These are phyloP conservation scores for Argentina silus DNA, from an alignment of 2,797 vertebrate species.

Conservation along the genomic window DNA sequence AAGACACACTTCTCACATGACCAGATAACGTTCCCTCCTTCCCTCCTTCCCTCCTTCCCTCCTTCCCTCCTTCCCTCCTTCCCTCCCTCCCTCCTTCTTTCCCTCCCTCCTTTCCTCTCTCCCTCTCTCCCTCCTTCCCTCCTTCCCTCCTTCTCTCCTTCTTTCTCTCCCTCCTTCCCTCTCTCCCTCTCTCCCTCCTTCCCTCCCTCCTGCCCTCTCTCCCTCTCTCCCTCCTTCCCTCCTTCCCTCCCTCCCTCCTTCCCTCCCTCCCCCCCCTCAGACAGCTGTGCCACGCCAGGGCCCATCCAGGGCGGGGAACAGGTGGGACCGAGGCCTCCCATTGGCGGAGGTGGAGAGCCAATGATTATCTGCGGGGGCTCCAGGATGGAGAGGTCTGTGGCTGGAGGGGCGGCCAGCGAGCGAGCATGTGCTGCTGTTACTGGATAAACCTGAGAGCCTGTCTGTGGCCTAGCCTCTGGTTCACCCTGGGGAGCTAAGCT, in stretches of 20 bases:
- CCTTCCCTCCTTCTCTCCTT: no score
- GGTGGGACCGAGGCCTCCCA: slow-evolving; percentile 62
- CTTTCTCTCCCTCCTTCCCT: not conserved
- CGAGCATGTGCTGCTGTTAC: slow-evolving; percentile 18
- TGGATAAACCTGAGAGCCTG: slow-evolving; percentile 32
- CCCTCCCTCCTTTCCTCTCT: no score
- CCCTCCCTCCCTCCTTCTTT: no score
- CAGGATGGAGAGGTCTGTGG: slow-evolving; percentile 22
- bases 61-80: no score
- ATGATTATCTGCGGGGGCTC: slow-evolving; percentile 31
- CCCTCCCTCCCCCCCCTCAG: slow-evolving; percentile 12
- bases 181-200: not conserved
- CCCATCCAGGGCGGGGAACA: slow-evolving; percentile 57
- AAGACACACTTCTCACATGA: slow-evolving; percentile 75
- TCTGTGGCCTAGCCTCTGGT: slow-evolving; percentile 36
- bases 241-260: not conserved
- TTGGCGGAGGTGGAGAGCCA: slow-evolving; percentile 43
- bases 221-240: no score
- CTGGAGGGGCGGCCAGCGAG: slow-evolving; percentile 14
- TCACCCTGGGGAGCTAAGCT: slow-evolving; percentile 1
- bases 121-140: no score
- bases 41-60: no score
- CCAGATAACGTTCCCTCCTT: slow-evolving; percentile 56
- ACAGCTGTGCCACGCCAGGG: slow-evolving; percentile 56
- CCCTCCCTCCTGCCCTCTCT: slow-evolving; percentile 14